Conservation (phyloP, 23 tunicate genomes). For the Aplidium turbinatum region DNA sequence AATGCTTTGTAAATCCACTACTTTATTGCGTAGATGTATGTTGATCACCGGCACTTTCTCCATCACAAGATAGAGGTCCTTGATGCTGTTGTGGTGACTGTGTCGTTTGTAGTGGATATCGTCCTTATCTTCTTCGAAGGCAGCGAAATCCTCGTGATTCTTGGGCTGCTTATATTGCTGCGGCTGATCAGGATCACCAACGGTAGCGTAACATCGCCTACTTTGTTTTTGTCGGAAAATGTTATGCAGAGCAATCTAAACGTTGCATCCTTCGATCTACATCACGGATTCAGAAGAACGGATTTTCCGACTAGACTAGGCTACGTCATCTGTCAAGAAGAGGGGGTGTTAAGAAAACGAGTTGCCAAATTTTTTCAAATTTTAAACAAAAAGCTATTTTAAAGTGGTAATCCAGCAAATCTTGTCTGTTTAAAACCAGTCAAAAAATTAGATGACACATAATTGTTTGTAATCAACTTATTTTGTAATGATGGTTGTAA, state of each 20-base stretch:
- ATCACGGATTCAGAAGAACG: neutral
- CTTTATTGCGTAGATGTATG: conserved; percentile 68
- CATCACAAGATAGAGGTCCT: conserved; percentile 79
- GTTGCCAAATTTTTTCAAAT: no score
- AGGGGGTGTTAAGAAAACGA: no score
- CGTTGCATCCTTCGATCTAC: neutral
- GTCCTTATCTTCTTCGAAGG: conserved; percentile 47
- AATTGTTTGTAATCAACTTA: no score
- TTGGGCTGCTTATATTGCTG: conserved; percentile 62
- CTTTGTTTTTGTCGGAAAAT: neutral
- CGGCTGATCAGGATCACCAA: conserved; percentile 69
- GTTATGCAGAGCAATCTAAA: no score
- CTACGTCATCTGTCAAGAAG: neutral
- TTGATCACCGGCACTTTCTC: conserved; percentile 64
- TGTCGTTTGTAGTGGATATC: conserved; percentile 74
- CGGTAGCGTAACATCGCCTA: conserved; percentile 39
- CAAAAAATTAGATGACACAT: no score
- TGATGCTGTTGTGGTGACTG: conserved; percentile 81
- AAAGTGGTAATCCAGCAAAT: no score
- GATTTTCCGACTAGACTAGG: no score
- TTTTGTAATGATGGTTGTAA: no score
- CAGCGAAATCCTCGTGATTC: conserved; percentile 47
- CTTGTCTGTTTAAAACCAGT: no score
- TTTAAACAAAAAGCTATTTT: no score
- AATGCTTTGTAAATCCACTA: no score